Percentiles rank a stretch among this genome's conserved stretches.
Conservation (phyloP, 2,888 invertebrate genomes). For the Macrophya annulata region DNA sequence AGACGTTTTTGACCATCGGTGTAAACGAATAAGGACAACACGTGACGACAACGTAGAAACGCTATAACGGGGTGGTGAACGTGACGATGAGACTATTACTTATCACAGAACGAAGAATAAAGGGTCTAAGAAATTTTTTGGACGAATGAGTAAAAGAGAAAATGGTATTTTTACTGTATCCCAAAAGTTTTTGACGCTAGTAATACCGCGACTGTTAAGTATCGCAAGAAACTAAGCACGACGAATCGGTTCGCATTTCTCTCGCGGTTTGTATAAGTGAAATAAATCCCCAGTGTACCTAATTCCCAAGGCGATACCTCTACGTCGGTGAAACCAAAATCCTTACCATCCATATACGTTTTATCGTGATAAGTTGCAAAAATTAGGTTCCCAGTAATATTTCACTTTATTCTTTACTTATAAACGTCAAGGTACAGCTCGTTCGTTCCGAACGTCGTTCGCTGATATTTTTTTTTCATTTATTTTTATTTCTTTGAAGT, state of each 20-base stretch:
- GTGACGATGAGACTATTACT: not conserved
- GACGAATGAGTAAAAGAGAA: not conserved
- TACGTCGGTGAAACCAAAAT: not conserved
- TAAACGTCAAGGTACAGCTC: not conserved
- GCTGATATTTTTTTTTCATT: not conserved
- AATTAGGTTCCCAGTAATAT: conserved; percentile 29
- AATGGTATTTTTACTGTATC: not conserved
- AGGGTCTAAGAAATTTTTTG: not conserved
- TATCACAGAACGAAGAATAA: not conserved
- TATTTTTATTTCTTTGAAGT: not conserved
- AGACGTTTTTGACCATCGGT: not conserved
- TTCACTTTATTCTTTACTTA: conserved; percentile 9
- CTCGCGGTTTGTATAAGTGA: conserved; percentile 69
- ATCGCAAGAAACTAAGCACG: conserved; percentile 65
- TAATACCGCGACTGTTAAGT: not conserved
- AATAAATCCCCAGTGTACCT: conserved; percentile 65
- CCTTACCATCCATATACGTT: conserved; percentile 15
- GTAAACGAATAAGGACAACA: not conserved
- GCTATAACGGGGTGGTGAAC: not conserved
- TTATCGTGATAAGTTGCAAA: conserved; percentile 38
- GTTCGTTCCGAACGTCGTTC: not conserved
- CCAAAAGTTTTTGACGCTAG: not conserved
- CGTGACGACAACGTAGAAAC: not conserved
- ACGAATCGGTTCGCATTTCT: conserved; percentile 70
- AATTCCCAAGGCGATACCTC: not conserved